Base-by-base conservation (phyloP, 2,113 vertebrate species). In the Elephas maximus region DNA sequence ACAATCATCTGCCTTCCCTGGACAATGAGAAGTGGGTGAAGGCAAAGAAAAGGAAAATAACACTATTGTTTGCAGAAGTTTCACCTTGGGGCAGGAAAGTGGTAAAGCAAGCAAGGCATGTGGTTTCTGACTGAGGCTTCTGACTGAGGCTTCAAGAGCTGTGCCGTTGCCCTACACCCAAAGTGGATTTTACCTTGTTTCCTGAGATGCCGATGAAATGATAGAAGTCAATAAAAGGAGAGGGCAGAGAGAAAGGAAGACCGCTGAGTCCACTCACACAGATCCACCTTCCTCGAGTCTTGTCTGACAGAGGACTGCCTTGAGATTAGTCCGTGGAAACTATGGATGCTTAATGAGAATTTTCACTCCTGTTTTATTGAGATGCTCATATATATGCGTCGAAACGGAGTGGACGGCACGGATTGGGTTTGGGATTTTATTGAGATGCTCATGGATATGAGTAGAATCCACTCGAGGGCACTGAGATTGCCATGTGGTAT, bases 321-420 rank as follows among this genome's bases (percentile, higher is more conserved):
- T 37, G 37, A 37, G 37, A 37, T 37, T 37, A 37, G 37, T 37
- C 37, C 37, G 37, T 37, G 37, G 37, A 37, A 53, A 53, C 4
- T 24, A 3, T 4, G 41, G 81, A 1, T 3, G 41, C 21, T 23
- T 1, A 78, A 23, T 1, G 8, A 37, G 4, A 2, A 28, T 45
- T 28, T 12, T 0, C 12, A 41, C 7, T 53, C 51, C 51, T 53
- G 51, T 48, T 48, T 48, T 48, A 48, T 48, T 57, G 53, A 17
- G 53, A 17, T 17, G 15, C 53, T 14, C 11, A 57, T 57, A 57
- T 17, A 57, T 57, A 57, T 12, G 53, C 12, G 53, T 57, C 15
- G 15, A 14, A 57, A 57, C 2, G 11, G 11, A 57, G 1, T 57
- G 11, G 11, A 57, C 15, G 53, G 11, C 11, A 57, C 11, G 12